phyloP scores from a whole-genome alignment of 2,888 invertebrate species.

The Aphidoletes aphidimyza region DNA sequence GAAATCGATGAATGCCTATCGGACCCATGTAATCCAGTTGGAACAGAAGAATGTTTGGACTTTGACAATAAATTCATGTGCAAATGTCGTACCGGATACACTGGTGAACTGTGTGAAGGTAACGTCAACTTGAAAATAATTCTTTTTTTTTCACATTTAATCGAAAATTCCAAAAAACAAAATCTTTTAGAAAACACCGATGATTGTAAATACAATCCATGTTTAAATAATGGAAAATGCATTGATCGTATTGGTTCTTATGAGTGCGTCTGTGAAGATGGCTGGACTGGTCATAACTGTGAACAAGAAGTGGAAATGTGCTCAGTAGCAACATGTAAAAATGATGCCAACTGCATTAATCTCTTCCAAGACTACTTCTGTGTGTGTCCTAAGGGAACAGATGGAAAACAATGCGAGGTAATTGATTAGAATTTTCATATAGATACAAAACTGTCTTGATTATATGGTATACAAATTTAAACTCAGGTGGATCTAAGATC shows the following conservation, averaged over 20 bases:
- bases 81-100: conserved; percentile 88
- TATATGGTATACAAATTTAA: no score
- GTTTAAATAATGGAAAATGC: conserved; percentile 89
- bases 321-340: conserved; percentile 85
- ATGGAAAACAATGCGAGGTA: conserved; percentile 92
- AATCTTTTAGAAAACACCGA: conserved; percentile 78
- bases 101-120: conserved; percentile 83
- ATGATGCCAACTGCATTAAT: conserved; percentile 90
- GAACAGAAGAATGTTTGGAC: conserved; percentile 90
- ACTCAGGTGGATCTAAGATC: no score
- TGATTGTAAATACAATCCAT: conserved; percentile 86
- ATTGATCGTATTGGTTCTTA: conserved; percentile 86
- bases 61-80: conserved; percentile 88
- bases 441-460: not conserved
- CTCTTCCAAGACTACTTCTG: conserved; percentile 78
- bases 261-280: conserved; percentile 82
- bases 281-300: conserved; percentile 88
- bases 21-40: conserved; percentile 89
- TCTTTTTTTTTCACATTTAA: not conserved
- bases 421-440: not conserved
- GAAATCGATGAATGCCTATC: conserved; percentile 92
- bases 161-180: no score
- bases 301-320: conserved; percentile 90
- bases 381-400: conserved; percentile 90
- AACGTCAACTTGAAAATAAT: not conserved